A percentile compares a stretch with the other conserved stretches of the same genome.
Evolutionary conservation across 2,113 vertebrate species (phyloP).

Genomic region (Nestor notabilis): DNA sequence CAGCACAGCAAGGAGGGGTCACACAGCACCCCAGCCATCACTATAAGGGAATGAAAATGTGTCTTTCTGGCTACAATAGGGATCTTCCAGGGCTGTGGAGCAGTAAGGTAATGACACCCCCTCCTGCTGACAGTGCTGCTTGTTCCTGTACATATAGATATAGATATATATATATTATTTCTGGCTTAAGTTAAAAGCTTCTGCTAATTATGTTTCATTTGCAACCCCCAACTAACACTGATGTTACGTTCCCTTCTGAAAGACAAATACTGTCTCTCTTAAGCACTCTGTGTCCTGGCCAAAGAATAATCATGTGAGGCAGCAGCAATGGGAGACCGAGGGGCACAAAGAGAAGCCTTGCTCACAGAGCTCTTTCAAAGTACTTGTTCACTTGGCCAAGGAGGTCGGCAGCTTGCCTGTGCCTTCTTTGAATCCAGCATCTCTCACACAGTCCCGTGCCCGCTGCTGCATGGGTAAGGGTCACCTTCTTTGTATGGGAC

Average conservation of each 20-base stretch:
- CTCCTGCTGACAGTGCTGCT: not conserved
- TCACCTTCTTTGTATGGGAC: not conserved
- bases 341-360: not conserved
- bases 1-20: not conserved
- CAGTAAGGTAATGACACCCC: not conserved
- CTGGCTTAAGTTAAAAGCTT: not conserved
- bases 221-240: not conserved
- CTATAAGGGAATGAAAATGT: not conserved
- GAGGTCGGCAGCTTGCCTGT: not conserved
- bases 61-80: not conserved
- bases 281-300: slow-evolving; percentile 43
- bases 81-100: not conserved
- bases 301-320: slow-evolving; percentile 40
- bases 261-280: not conserved
- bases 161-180: not conserved
- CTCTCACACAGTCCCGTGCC: not conserved
- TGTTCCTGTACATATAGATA: not conserved
- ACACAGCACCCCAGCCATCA: fast-evolving
- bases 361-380: slow-evolving; percentile 31
- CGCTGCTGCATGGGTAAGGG: fast-evolving
- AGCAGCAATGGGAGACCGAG: not conserved
- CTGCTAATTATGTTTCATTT: not conserved
- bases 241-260: not conserved
- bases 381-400: not conserved
- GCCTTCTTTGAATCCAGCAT: not conserved